Conservation (phyloP, 2,888 invertebrate genomes). For the Leptinotarsa peninsularis region DNA sequence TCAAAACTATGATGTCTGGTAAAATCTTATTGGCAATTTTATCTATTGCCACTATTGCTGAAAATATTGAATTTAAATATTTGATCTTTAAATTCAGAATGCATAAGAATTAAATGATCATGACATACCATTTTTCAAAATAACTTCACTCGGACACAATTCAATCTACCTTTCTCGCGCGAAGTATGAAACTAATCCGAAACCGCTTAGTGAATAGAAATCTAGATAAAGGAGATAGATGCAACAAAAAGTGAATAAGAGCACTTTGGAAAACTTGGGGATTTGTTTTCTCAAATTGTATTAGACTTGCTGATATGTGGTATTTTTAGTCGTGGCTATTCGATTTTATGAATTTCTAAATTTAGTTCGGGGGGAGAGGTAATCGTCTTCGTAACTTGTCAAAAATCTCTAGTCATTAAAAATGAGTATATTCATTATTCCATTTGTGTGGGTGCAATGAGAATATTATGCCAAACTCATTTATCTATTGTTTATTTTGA, state of each 20-base stretch:
- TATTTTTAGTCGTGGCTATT: conserved; percentile 35
- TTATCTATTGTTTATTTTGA: neutral
- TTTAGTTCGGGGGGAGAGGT: conserved; percentile 27
- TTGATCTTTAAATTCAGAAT: too few relatives aligned
- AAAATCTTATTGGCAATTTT: too few relatives aligned
- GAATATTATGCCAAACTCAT: neutral
- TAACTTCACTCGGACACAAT: conserved; percentile 9
- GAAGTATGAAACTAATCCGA: conserved; percentile 28
- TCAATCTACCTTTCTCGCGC: conserved; percentile 22
- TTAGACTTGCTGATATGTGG: conserved; percentile 17
- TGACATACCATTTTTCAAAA: conserved; percentile 31
- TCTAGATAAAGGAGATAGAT: conserved; percentile 23
- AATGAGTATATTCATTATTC: neutral
- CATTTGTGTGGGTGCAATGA: neutral
- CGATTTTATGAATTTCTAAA: conserved; percentile 33
- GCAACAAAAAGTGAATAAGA: conserved; percentile 20
- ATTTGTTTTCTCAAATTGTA: conserved; percentile 32
- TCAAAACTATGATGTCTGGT: too few relatives aligned
- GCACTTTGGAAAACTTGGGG: conserved; percentile 31
- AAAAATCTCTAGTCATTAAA: conserved; percentile 7
- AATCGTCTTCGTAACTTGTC: conserved; percentile 17
- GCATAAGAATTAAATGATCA: neutral
- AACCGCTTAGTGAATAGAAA: conserved; percentile 28
- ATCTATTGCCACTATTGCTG: too few relatives aligned
- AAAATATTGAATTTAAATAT: too few relatives aligned